Conservation (phyloP, 2,113 vertebrate species). For the Laterallus jamaicensis region DNA sequence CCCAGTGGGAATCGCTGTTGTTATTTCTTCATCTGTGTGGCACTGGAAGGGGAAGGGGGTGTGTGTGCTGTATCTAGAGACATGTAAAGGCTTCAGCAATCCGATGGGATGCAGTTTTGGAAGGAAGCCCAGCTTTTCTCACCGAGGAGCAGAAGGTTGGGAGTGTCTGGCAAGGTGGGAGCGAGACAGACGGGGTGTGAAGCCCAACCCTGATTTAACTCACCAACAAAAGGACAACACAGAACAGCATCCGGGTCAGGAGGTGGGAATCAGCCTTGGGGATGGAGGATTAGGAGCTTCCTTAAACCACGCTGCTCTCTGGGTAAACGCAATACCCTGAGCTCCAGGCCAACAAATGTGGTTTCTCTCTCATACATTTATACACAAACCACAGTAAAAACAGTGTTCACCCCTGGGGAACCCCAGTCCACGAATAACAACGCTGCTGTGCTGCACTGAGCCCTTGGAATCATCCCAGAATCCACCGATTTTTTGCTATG, state of each 20-base stretch:
- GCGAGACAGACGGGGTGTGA: background rate
- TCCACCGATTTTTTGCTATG: background rate
- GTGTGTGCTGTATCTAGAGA: background rate
- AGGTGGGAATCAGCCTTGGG: background rate
- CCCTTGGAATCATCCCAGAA: background rate
- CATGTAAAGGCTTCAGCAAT: background rate
- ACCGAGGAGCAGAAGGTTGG: background rate
- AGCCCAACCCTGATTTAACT: background rate
- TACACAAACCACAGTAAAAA: background rate
- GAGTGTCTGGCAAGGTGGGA: background rate
- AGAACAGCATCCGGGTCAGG: fast-evolving
- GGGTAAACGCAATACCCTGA: fast-evolving
- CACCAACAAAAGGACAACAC: background rate
- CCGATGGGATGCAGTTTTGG: fast-evolving
- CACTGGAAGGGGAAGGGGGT: background rate
- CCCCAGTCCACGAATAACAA: background rate
- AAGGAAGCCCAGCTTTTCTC: background rate
- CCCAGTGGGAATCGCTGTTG: background rate
- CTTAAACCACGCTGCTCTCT: background rate
- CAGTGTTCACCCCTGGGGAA: background rate
- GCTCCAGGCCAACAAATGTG: background rate
- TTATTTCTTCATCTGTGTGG: background rate
- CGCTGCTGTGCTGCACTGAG: background rate
- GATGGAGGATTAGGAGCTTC: background rate
- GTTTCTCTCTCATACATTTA: background rate